Evolutionary conservation across 2,888 invertebrate species (phyloP).

Genomic region (Synergus laeviventris): DNA sequence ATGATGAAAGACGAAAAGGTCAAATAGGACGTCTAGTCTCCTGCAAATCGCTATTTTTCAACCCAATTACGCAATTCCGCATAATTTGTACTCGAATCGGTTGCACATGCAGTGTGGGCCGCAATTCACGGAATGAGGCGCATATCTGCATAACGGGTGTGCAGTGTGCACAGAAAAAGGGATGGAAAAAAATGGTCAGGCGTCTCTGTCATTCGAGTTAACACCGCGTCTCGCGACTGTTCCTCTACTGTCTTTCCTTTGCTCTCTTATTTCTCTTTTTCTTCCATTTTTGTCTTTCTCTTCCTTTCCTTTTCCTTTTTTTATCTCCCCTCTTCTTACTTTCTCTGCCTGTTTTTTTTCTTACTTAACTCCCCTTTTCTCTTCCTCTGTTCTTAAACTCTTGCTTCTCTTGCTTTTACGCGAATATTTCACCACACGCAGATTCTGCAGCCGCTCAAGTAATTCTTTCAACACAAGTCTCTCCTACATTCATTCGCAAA

Average conservation of each 20-base stretch:
- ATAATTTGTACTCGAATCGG: slow-evolving; percentile 50
- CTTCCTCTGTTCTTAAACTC: slow-evolving; percentile 11
- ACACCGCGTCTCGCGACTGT: slow-evolving; percentile 50
- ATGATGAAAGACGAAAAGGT: neutral
- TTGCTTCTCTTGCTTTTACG: slow-evolving; percentile 19
- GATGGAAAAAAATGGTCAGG: slow-evolving; percentile 41
- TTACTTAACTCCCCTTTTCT: slow-evolving; percentile 1
- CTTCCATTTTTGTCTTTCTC: slow-evolving; percentile 25
- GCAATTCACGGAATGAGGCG: slow-evolving; percentile 41
- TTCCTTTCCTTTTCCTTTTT: slow-evolving; percentile 23
- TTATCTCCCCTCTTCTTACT: slow-evolving; percentile 32
- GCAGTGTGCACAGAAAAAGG: slow-evolving; percentile 38
- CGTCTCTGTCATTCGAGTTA: slow-evolving; percentile 52
- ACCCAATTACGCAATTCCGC: slow-evolving; percentile 54
- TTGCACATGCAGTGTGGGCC: slow-evolving; percentile 42
- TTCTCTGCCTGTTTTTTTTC: slow-evolving; percentile 21
- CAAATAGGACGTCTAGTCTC: slow-evolving; percentile 29
- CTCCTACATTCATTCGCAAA: slow-evolving; percentile 14
- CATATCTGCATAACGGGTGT: slow-evolving; percentile 46
- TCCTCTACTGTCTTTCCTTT: neutral
- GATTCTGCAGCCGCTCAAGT: neutral
- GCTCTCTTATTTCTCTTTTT: neutral
- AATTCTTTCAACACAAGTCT: slow-evolving; percentile 7
- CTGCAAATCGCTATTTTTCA: slow-evolving; percentile 48
- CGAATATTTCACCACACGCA: neutral